Conservation (phyloP, 2,888 invertebrate genomes). For the Oscheius sp. region DNA sequence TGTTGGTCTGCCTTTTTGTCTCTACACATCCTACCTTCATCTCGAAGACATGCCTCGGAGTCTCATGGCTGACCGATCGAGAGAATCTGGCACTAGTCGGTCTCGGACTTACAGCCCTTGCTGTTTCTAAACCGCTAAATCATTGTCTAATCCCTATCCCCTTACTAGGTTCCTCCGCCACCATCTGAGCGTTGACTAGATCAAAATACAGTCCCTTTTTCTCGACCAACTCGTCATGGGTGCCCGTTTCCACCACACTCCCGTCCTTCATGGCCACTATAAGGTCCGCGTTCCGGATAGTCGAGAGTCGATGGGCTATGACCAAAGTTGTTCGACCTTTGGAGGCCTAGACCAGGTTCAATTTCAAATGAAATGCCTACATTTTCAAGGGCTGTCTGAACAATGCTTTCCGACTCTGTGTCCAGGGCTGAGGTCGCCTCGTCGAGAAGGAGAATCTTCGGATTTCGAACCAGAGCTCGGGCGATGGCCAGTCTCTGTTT, state of each 20-base stretch:
- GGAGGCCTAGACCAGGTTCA: conserved; percentile 39
- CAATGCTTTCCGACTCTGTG: conserved; percentile 82
- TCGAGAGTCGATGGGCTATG: conserved; percentile 76
- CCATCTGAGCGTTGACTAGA: conserved; percentile 72
- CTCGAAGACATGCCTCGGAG: conserved; percentile 10
- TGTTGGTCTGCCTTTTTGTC: too few relatives aligned
- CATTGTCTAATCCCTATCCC: not conserved
- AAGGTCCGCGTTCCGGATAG: conserved; percentile 76
- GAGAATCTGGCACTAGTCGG: conserved; percentile 4
- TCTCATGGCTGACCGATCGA: conserved; percentile 27
- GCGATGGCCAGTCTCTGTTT: conserved; percentile 65
- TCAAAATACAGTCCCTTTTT: conserved; percentile 80
- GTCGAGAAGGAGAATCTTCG: conserved; percentile 76
- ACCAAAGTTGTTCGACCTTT: conserved; percentile 75
- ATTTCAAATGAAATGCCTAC: conserved; percentile 14
- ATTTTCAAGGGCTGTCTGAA: conserved; percentile 78
- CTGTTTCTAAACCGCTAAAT: not conserved
- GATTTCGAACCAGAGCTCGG: conserved; percentile 42
- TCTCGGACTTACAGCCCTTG: not conserved
- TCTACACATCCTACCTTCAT: not conserved
- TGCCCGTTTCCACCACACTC: conserved; percentile 76
- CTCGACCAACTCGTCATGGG: conserved; percentile 80
- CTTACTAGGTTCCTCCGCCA: conserved; percentile 16
- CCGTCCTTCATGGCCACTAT: conserved; percentile 75
- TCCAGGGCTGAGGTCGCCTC: conserved; percentile 81